These are phyloP conservation scores for Hippoglossus stenolepis DNA, from an alignment of 2,113 vertebrate species.

Conservation along the genomic window DNA sequence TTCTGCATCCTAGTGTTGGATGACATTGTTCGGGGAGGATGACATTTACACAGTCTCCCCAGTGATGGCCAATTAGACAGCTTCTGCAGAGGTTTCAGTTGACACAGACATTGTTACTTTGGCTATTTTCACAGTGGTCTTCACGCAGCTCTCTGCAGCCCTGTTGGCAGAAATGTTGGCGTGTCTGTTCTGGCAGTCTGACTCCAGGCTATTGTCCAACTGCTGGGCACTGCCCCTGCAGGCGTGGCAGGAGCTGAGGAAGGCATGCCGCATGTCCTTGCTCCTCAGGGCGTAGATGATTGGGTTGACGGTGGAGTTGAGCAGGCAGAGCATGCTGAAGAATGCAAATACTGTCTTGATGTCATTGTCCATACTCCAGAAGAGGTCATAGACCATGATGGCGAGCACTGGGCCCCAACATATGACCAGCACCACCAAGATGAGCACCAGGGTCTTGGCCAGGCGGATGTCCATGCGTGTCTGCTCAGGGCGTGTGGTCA, in stretches of 20 bases:
- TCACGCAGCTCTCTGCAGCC: constrained; percentile 97
- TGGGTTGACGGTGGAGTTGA: constrained; percentile 98
- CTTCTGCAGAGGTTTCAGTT: constrained; percentile 97
- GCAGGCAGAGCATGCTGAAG: constrained; percentile 97
- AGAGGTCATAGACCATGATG: constrained; percentile 99
- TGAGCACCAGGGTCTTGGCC: constrained; percentile 98
- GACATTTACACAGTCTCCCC: constrained; percentile 58
- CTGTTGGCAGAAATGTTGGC: constrained; percentile 91
- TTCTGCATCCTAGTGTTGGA: constrained; percentile 49
- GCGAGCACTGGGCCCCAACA: constrained; percentile 98
- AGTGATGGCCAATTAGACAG: constrained; percentile 84
- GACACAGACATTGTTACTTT: constrained; percentile 99
- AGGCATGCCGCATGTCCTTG: constrained; percentile 96
- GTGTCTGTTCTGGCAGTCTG: constrained; percentile 95
- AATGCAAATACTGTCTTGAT: constrained; percentile 98
- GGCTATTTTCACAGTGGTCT: constrained; percentile 99
- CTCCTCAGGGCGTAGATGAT: constrained; percentile 99
- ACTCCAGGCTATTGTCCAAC: constrained; percentile 98
- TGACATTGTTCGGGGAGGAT: constrained; percentile 44
- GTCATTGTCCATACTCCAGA: constrained; percentile 97
- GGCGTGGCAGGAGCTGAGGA: constrained; percentile 92
- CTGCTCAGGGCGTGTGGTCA: constrained; percentile 94
- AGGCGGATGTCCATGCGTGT: constrained; percentile 98
- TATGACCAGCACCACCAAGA: constrained; percentile 96
- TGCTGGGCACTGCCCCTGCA: constrained; percentile 91